Base-by-base conservation (phyloP, 2,113 vertebrate species). In the Rhipidura dahli region DNA sequence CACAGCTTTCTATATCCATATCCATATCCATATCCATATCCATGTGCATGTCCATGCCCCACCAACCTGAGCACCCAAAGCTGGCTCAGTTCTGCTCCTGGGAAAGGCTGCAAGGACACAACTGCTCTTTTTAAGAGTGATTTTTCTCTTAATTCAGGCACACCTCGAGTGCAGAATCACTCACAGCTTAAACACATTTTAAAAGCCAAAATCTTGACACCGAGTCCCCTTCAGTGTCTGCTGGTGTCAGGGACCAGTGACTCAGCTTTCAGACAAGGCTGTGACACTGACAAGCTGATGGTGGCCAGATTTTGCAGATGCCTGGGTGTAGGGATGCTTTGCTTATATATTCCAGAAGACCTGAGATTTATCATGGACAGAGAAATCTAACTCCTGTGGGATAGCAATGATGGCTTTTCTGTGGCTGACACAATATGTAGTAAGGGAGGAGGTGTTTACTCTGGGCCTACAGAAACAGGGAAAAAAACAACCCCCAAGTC, bases 81-180 rank as follows among this genome's bases (percentile, higher is more conserved):
- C 0, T 4, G 7, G 7, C 53, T 63, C 66, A 51, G 44, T 47
- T 65, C 35, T 91, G 60, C 53, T 84, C 23, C 42, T 30, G 47
- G 42, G 24, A 56, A 61, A 78, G 42, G 65, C n/a, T 81, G 39
- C 35, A 68, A 54, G 70, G 71, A 76, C 23, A 39, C 19, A 83
- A 8, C 13, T 4, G 8, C 31, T 54, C 64, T 44, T 49, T 31
- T 20, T 45, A 51, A 0, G 0, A 44, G 8, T 33, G 59, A 22
- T 63, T 60, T 56, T 76, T 65, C 60, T 84, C 7, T 84, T 75
- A 18, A 3, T 26, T 27, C 3, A 14, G 54, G 24, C 37, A 40
- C 44, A 51, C 39, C n/a, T 71, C 39, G 15, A 19, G 3, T 35
- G 54, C 82, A 85, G 50, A 68, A 65, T 53, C 17, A 4, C 40